These are phyloP conservation scores for Knipowitschia caucasica DNA, from an alignment of 2,797 vertebrate genomes.

Conservation along the genomic window DNA sequence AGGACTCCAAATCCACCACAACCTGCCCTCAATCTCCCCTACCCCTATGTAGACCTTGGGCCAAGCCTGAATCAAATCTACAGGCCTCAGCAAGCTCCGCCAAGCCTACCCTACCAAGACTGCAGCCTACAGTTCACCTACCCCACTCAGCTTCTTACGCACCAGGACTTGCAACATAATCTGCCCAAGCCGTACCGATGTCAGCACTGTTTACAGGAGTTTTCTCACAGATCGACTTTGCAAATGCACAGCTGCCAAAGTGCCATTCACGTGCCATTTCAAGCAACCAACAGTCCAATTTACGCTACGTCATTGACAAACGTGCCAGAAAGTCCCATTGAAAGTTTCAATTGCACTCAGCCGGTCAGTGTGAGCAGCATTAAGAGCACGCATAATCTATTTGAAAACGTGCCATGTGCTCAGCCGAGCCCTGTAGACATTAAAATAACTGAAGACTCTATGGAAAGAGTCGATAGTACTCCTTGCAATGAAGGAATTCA, in stretches of 20 bases:
- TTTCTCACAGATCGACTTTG: slow-evolving; percentile 66
- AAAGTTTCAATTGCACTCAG: slow-evolving; percentile 35
- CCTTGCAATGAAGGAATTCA: too few relatives aligned
- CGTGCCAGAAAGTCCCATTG: slow-evolving; percentile 27
- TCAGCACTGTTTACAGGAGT: slow-evolving; percentile 58
- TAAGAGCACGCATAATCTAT: too few relatives aligned
- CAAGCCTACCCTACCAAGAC: slow-evolving; percentile 48
- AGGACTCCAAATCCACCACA: too few relatives aligned
- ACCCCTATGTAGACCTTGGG: too few relatives aligned
- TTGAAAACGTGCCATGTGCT: too few relatives aligned
- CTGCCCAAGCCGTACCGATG: slow-evolving; percentile 71
- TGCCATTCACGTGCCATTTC: slow-evolving; percentile 20
- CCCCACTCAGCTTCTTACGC: slow-evolving; percentile 40
- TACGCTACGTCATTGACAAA: slow-evolving; percentile 29
- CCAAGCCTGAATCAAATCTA: too few relatives aligned
- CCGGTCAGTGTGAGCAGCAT: too few relatives aligned
- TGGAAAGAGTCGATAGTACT: too few relatives aligned
- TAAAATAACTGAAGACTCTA: too few relatives aligned
- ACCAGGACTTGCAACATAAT: slow-evolving; percentile 56
- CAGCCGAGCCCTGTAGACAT: too few relatives aligned
- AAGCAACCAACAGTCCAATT: slow-evolving; percentile 2
- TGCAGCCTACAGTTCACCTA: slow-evolving; percentile 52
- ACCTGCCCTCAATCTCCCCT: too few relatives aligned
- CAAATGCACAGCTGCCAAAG: slow-evolving; percentile 61
- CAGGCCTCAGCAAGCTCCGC: too few relatives aligned